These are phyloP conservation scores for Protonemura montana DNA, from an alignment of 2,888 invertebrate species.

Conservation along the genomic window DNA sequence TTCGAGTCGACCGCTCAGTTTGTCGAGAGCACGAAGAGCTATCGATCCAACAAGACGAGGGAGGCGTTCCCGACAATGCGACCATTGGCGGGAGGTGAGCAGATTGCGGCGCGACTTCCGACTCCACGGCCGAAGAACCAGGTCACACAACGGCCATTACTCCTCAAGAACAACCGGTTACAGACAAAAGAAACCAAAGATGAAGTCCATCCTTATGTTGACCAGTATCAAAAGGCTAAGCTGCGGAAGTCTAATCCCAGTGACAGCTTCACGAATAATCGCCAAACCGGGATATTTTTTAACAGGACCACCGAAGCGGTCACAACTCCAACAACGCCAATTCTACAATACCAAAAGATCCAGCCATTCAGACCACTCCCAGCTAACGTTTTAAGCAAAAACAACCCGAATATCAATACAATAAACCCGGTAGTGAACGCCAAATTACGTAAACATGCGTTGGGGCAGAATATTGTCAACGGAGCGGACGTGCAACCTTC, in stretches of 20 bases:
- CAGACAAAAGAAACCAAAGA: not conserved
- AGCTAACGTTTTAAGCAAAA: not conserved
- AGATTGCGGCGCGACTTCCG: not conserved
- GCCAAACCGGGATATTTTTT: not conserved
- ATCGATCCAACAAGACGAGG: conserved; percentile 9
- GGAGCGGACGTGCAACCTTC: not conserved
- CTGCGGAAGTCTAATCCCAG: not conserved
- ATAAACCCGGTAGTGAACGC: conserved; percentile 46
- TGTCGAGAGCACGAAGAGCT: not conserved
- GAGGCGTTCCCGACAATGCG: conserved; percentile 15
- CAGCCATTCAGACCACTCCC: conserved; percentile 28
- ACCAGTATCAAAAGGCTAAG: conserved; percentile 14
- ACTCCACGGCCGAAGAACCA: conserved; percentile 7
- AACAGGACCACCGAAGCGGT: conserved; percentile 24
- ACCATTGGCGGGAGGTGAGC: not conserved
- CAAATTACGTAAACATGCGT: conserved; percentile 43
- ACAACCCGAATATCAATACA: conserved; percentile 44
- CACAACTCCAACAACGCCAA: conserved; percentile 1
- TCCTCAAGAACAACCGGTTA: conserved; percentile 48
- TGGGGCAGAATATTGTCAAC: not conserved
- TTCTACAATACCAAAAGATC: conserved; percentile 29
- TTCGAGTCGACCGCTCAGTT: not conserved
- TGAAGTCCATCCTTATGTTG: not conserved
- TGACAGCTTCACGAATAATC: conserved; percentile 17
- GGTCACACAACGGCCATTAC: conserved; percentile 41